These are phyloP conservation scores for Drosophila subobscura DNA, from an alignment of 1,140 invertebrate species.

Conservation along the genomic window DNA sequence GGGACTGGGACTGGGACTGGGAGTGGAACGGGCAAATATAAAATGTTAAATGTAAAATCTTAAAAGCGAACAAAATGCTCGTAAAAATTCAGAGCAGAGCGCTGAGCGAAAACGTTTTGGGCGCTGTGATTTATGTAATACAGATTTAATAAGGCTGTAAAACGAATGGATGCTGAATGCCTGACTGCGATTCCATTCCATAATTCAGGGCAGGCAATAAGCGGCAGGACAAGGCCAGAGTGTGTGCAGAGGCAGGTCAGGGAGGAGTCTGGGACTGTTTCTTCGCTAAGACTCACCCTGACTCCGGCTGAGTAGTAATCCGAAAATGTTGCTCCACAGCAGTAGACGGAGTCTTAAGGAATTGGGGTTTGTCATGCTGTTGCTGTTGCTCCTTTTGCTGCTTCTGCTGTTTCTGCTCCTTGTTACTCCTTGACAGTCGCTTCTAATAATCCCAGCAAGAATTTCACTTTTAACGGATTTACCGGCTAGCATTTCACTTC, in stretches of 20 bases:
- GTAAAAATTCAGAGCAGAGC: slow-evolving; percentile 53
- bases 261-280: not conserved
- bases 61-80: slow-evolving; percentile 31
- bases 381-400: slow-evolving; percentile 2
- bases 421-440: slow-evolving; percentile 29
- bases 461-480: slow-evolving; percentile 55
- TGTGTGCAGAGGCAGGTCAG: no score
- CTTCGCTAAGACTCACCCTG: slow-evolving; percentile 46
- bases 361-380: slow-evolving; percentile 61
- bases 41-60: slow-evolving; percentile 42
- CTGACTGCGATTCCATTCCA: slow-evolving; percentile 18
- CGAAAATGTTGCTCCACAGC: slow-evolving; percentile 55
- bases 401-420: slow-evolving; percentile 9
- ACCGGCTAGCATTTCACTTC: slow-evolving; percentile 59
- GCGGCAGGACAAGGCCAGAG: slow-evolving; percentile 3
- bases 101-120: slow-evolving; percentile 5
- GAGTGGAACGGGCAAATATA: slow-evolving; percentile 22
- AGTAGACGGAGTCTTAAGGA: slow-evolving; percentile 56
- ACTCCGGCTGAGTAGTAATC: slow-evolving; percentile 63
- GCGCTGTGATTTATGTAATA: slow-evolving; percentile 50
- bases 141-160: slow-evolving; percentile 61
- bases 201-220: slow-evolving; percentile 32
- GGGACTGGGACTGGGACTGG: slow-evolving; percentile 2
- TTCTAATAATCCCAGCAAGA: slow-evolving; percentile 49
- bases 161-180: slow-evolving; percentile 26